A percentile compares a stretch with the other conserved stretches of the same genome.
Evolutionary conservation across 2,888 invertebrate genomes (phyloP).

Genomic region (Julus scanicus): DNA sequence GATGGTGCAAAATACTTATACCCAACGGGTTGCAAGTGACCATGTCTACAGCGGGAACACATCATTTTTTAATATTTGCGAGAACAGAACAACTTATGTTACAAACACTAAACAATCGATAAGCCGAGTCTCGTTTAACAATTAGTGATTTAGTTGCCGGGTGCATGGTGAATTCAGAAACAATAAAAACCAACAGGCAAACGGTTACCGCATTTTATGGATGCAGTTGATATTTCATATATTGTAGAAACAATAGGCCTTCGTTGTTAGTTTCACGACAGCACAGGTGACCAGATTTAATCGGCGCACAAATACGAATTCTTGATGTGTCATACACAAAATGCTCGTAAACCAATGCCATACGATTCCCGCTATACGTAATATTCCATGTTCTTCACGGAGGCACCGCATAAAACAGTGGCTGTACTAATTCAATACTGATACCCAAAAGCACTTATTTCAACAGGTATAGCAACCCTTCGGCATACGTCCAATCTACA

Average conservation of each 20-base stretch:
- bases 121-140: background rate
- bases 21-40: background rate
- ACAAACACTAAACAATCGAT: background rate
- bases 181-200: background rate
- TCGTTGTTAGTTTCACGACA: no score
- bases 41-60: background rate
- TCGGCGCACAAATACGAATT: background rate
- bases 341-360: background rate
- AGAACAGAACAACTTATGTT: background rate
- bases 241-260: background rate
- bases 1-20: background rate
- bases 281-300: no score
- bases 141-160: background rate
- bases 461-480: background rate
- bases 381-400: background rate
- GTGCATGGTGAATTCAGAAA: background rate
- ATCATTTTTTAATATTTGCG: background rate
- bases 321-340: background rate
- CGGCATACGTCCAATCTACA: constrained; percentile 22
- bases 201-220: background rate
- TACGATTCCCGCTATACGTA: background rate
- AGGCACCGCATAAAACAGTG: background rate
- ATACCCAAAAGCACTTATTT: background rate
- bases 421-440: background rate
- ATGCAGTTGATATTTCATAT: background rate